These are phyloP conservation scores for Scrobipalpa atriplicella DNA, from an alignment of 2,888 invertebrate species.

Conservation along the genomic window DNA sequence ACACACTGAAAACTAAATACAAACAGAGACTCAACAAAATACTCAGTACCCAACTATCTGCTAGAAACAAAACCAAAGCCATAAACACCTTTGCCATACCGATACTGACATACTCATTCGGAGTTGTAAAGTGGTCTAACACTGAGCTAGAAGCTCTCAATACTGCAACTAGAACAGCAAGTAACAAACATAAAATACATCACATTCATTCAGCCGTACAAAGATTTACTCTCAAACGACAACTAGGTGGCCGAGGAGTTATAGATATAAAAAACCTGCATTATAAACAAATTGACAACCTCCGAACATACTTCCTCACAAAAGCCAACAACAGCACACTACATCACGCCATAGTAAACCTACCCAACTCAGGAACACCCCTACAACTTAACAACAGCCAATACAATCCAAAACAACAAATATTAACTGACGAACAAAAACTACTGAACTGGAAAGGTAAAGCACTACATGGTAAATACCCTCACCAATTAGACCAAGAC, in stretches of 20 bases:
- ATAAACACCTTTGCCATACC: not conserved
- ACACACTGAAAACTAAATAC: not conserved
- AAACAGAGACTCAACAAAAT: not conserved
- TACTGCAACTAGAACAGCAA: not conserved
- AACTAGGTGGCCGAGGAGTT: not conserved
- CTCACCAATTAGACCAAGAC: not conserved
- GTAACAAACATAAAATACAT: not conserved
- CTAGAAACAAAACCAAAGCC: not conserved
- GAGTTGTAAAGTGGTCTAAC: not conserved
- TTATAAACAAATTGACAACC: not conserved
- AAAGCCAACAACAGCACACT: not conserved
- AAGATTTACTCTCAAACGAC: not conserved
- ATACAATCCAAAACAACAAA: not conserved
- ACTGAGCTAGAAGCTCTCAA: not conserved
- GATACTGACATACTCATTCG: not conserved
- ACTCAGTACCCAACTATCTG: not conserved
- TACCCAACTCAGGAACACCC: not conserved
- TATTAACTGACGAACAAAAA: not conserved
- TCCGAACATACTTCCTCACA: not conserved
- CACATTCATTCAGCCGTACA: not conserved
- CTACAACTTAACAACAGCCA: not conserved
- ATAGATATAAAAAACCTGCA: not conserved
- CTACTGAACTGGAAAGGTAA: too few species aligned
- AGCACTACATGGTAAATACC: not conserved
- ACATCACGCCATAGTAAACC: not conserved